Evolutionary conservation across 2,888 invertebrate species (phyloP).

Genomic region (Cremastobaeus sp.): DNA sequence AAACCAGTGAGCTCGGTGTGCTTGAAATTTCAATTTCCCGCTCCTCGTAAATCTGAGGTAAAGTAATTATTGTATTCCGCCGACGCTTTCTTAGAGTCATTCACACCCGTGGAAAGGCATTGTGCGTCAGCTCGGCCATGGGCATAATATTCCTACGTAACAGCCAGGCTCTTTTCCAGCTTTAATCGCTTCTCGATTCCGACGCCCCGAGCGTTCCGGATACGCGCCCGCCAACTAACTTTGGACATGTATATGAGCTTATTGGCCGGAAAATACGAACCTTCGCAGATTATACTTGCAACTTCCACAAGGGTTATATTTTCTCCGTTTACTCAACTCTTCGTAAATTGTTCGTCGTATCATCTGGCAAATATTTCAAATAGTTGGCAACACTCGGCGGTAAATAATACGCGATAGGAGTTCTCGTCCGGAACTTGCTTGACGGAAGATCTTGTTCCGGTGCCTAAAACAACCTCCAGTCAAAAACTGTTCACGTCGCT

Average conservation of each 20-base stretch:
- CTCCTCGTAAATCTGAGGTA: slow-evolving; percentile 76
- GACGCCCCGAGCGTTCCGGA: slow-evolving; percentile 31
- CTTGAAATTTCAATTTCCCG: slow-evolving; percentile 77
- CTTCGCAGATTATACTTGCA: slow-evolving; percentile 36
- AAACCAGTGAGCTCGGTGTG: slow-evolving; percentile 66
- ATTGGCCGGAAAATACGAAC: slow-evolving; percentile 52
- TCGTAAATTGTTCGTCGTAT: slow-evolving; percentile 39
- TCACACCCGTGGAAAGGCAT: slow-evolving; percentile 71
- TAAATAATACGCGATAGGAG: slow-evolving; percentile 15
- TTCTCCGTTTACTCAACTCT: slow-evolving; percentile 50
- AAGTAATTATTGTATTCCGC: slow-evolving; percentile 77
- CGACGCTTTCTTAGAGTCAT: slow-evolving; percentile 73
- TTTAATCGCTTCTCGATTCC: slow-evolving; percentile 66
- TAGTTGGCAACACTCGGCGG: slow-evolving; percentile 21
- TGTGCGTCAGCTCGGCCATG: slow-evolving; percentile 73
- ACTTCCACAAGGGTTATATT: slow-evolving; percentile 26
- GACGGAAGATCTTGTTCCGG: neutral
- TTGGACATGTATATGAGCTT: slow-evolving; percentile 62
- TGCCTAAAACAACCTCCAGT: slow-evolving; percentile 7
- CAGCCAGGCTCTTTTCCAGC: slow-evolving; percentile 64
- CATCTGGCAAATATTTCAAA: slow-evolving; percentile 46
- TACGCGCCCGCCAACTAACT: slow-evolving; percentile 57
- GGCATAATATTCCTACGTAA: slow-evolving; percentile 66
- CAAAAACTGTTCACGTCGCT: neutral
- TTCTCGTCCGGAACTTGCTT: slow-evolving; percentile 5